Evolutionary conservation across 2,113 vertebrate genomes (phyloP).

Genomic region (Pachyramphus minor): DNA sequence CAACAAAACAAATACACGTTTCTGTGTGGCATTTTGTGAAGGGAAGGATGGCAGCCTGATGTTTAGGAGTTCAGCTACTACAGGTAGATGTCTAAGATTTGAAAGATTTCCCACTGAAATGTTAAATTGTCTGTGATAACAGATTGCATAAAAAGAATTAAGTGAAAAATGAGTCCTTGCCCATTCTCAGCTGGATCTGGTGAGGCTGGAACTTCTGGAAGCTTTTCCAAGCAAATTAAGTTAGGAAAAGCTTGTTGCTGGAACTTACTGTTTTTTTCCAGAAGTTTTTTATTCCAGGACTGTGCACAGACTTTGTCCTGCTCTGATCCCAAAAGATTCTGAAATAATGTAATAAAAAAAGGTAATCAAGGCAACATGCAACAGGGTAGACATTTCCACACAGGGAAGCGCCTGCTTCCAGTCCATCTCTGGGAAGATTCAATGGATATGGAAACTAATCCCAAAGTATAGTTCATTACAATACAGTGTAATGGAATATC

Average conservation of each 20-base stretch:
- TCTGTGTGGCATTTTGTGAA: not conserved
- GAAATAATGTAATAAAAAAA: not conserved
- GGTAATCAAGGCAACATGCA: not conserved
- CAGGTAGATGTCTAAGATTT: not conserved
- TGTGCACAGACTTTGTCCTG: not conserved
- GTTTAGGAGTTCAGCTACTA: not conserved
- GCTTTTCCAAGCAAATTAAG: not conserved
- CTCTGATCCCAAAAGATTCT: not conserved
- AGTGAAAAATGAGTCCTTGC: not conserved
- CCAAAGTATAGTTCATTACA: not conserved
- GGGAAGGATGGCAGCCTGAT: not conserved
- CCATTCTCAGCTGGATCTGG: not conserved
- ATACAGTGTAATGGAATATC: not conserved
- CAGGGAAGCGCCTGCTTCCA: not conserved
- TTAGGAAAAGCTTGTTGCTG: not conserved
- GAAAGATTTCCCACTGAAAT: not conserved
- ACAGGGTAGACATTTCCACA: not conserved
- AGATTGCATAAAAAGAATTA: not conserved
- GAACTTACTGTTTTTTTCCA: not conserved
- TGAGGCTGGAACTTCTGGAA: not conserved
- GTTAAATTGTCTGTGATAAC: not conserved
- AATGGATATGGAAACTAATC: not conserved
- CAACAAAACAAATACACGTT: not conserved
- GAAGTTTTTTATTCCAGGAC: not conserved
- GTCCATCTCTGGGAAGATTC: not conserved